Base-by-base conservation (phyloP, 2,888 invertebrate genomes). In the Apantesis nais region DNA sequence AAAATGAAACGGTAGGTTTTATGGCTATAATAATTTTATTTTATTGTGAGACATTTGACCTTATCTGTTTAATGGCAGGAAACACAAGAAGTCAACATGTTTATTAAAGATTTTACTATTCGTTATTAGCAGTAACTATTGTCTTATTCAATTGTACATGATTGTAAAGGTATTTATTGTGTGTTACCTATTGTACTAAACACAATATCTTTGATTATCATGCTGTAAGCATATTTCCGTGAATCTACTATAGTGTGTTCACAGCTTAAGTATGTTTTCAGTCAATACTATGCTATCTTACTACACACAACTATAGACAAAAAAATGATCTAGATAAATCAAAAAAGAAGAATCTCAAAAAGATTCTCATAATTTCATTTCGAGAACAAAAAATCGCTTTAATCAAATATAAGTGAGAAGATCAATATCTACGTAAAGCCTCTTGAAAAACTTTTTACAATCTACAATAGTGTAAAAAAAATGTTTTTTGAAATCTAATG, bases 401-500 rank as follows among this genome's bases (percentile, higher is more conserved):
- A 14, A 39, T 11, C 11, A 8, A 11, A 22, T 22, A 48, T 48
- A 19, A 48, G 22, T 44, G 19, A 19, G 19, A 44, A 7, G 5
- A 44, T 44, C 19, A 7, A 7, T 22, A 44, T 44, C 19, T 11
- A n/a, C 11, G 11, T 55, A 55, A 25, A 55, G 3, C 14, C 25
- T 25, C 3, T 14, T 14, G 1, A 55, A 14, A 3, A 55, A 4
- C 0, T 55, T 14, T 12, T 3, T 16, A n/a, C 4, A 58, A 58
- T 58, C 29, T 58, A 58, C 14, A 5, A 25, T 11, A 25, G 16
- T 61, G 3, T 14, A 55, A 66, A 48, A 48, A 41, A 25, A 25
- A 25, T 14, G 12, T 79, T 78, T 81, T 76, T 78, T 75, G 72
- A 76, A 68, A 68, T 71, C 68, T 70, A 71, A 0, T 55, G 58